phyloP scores from a whole-genome alignment of 2,113 vertebrate species.

The Sarotherodon lohbergeri region DNA sequence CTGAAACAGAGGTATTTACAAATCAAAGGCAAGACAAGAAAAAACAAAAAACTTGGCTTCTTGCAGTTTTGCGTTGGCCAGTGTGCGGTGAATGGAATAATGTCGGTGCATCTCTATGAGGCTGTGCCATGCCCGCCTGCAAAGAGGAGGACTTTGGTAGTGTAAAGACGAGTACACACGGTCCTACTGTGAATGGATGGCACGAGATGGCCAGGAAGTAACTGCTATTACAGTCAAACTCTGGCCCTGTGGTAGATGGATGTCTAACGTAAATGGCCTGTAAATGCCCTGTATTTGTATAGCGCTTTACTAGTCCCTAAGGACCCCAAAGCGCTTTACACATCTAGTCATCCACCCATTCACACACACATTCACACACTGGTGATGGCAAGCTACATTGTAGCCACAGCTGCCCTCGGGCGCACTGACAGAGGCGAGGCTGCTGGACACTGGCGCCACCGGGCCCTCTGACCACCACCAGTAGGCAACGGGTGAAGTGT shows the following conservation, averaged over 20 bases:
- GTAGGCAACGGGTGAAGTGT: no score
- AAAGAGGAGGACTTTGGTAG: background rate
- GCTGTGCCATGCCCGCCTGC: slow-evolving; percentile 53
- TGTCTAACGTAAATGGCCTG: background rate
- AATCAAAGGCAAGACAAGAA: slow-evolving; percentile 4
- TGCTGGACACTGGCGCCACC: no score
- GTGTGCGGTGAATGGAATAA: slow-evolving; percentile 33
- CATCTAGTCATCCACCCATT: no score
- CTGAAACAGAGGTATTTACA: slow-evolving; percentile 44
- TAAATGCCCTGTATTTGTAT: no score
- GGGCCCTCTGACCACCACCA: no score
- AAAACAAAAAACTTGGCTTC: background rate
- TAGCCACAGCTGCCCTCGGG: no score
- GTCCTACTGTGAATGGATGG: slow-evolving; percentile 23
- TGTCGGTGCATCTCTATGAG: slow-evolving; percentile 50
- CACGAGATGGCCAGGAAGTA: background rate
- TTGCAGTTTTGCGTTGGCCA: slow-evolving; percentile 18
- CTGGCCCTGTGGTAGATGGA: background rate
- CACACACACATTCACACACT: no score
- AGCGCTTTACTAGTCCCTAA: no score
- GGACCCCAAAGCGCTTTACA: no score
- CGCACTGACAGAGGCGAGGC: no score
- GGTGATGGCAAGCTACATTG: no score
- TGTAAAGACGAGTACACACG: slow-evolving; percentile 4
- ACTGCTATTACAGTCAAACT: background rate